Conservation (phyloP, 2,113 vertebrate genomes). For the Sinocyclocheilus anophthalmus region DNA sequence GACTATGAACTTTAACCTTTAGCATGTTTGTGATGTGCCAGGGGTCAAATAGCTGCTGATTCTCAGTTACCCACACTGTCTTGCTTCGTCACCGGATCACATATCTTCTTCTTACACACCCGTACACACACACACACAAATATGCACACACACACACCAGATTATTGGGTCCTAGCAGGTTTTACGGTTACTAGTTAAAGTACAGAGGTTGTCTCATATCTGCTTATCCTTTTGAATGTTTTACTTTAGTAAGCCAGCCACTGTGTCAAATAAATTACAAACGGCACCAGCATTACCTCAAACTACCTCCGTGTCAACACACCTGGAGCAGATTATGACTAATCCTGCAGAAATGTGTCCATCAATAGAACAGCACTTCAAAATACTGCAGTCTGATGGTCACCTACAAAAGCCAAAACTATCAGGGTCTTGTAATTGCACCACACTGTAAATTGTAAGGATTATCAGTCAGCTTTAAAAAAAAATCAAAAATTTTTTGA, state of each 20-base stretch:
- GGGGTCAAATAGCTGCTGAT: constrained; percentile 71
- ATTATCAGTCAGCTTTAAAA: neutral
- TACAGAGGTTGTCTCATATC: neutral
- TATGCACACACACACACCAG: neutral
- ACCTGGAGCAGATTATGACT: neutral
- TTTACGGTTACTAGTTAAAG: neutral
- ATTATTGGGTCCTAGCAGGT: neutral
- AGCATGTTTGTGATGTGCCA: constrained; percentile 63
- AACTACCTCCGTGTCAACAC: neutral
- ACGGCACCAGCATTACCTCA: neutral
- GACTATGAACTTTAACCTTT: constrained; percentile 66
- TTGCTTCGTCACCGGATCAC: constrained; percentile 58
- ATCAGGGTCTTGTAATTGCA: neutral
- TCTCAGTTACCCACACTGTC: constrained; percentile 63
- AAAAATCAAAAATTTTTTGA: too few species aligned
- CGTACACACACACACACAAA: neutral
- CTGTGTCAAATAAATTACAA: constrained; percentile 2
- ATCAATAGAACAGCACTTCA: neutral
- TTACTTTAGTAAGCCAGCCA: neutral
- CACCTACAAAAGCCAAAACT: neutral
- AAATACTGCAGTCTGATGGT: neutral
- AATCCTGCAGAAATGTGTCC: neutral
- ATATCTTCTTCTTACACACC: constrained; percentile 5
- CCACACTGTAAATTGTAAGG: neutral
- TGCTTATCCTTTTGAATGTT: neutral